Base-by-base conservation (phyloP, 2,888 invertebrate species). In the Kuschelorhynchus macadamiae region DNA sequence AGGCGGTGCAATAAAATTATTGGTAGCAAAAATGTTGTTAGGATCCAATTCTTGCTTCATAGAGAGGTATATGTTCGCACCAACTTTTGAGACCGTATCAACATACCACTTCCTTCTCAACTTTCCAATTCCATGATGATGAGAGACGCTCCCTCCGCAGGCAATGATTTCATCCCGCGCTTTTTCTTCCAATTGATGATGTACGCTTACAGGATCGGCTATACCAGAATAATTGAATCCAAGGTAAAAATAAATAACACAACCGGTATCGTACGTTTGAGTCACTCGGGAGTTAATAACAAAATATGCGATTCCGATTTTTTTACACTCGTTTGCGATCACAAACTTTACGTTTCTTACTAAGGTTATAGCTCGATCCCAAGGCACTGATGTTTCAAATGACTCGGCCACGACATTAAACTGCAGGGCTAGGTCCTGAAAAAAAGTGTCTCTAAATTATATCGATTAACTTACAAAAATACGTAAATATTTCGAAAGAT, bases 381-480 rank as follows among this genome's bases (percentile, higher is more conserved):
- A 99, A 0, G 98, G 94, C 1, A 97, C 97, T 0, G 98, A 98
- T 0, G 99, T 99, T 85, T 99, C 98, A 86, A 99, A 99, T 0
- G 98, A 98, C 83, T 99, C 98, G 0, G 97, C 93, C 1, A 98
- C 91, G 14, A 97, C 89, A 73, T 90, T 89, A 82, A 92, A 94
- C 60, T 95, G 92, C 72, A 98, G 87, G 0, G 92, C 98, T 52
- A 98, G 85, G 82, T 99, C 98, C 95, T 96, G 83, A 5, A 83
- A 84, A 65, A 25, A 25, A 25, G 7, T 25, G n/a, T 44, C 16
- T 14, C 4, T 57, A 33, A 60, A 36, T 18, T 42, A 39, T 41
- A 21, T 60, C 47, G 63, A 83, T 87, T 30, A 16, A 56, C 1
- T 61, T 55, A 32, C n/a, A 30, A 32, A 14, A 18, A 20, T 8